Conservation (phyloP, 1,140 invertebrate species). For the Oscheius sp. region DNA sequence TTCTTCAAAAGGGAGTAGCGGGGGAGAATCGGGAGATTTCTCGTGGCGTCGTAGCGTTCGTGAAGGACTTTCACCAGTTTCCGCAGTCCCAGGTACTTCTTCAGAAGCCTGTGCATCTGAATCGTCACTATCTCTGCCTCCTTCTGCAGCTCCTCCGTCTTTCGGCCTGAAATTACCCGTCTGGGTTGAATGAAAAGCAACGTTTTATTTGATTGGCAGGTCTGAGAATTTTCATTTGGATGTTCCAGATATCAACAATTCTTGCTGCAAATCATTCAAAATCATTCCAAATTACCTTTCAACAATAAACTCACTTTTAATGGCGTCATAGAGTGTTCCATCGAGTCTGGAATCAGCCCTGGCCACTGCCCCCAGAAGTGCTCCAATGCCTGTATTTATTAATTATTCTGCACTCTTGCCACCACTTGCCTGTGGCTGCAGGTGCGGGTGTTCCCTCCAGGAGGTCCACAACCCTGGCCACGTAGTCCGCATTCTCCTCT, state of each 20-base stretch:
- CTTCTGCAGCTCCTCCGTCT: slow-evolving; percentile 81
- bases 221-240: no score
- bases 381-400: slow-evolving; percentile 74
- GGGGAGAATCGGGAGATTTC: slow-evolving; percentile 86
- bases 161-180: slow-evolving; percentile 78
- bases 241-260: no score
- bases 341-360: slow-evolving; percentile 48
- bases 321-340: slow-evolving; percentile 34
- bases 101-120: slow-evolving; percentile 81
- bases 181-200: neutral
- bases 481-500: slow-evolving; percentile 83
- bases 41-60: slow-evolving; percentile 79
- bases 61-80: slow-evolving; percentile 79
- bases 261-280: slow-evolving; percentile 4
- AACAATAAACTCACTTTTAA: slow-evolving; percentile 42
- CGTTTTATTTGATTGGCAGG: no score
- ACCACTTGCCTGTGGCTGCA: no score
- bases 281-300: slow-evolving; percentile 12
- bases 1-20: slow-evolving; percentile 88
- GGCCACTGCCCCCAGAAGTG: slow-evolving; percentile 45
- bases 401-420: slow-evolving; percentile 67
- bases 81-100: slow-evolving; percentile 83
- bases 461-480: slow-evolving; percentile 72
- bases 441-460: slow-evolving; percentile 72
- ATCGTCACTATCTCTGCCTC: slow-evolving; percentile 92